Percentiles rank a stretch among this genome's conserved stretches.
phyloP scores from a whole-genome alignment of 2,113 vertebrate genomes.

The Grus americana region DNA sequence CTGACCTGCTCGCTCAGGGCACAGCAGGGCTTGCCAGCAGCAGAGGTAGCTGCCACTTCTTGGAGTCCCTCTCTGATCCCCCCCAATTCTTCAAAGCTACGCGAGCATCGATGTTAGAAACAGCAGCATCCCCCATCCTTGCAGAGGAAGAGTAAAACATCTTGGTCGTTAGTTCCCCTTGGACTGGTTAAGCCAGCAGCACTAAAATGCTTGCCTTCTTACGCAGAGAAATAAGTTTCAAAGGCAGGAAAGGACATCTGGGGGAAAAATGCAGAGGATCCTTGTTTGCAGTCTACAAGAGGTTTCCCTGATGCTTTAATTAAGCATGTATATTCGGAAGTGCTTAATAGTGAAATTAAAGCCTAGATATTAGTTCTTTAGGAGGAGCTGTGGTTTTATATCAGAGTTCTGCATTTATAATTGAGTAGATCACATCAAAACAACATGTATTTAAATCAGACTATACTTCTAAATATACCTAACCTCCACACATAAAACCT shows the following conservation, averaged over 20 bases:
- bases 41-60: background rate
- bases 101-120: background rate
- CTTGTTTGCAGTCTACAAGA: background rate
- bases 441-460: conserved; percentile 44
- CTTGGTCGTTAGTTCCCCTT: background rate
- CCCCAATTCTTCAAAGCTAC: background rate
- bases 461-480: conserved; percentile 41
- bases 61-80: background rate
- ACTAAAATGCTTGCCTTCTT: background rate
- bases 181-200: background rate
- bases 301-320: conserved; percentile 17
- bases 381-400: conserved; percentile 24
- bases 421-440: conserved; percentile 4
- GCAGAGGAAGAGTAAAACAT: background rate
- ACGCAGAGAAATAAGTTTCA: background rate
- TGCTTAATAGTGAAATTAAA: conserved; percentile 25
- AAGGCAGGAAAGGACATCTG: background rate
- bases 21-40: rapidly evolving
- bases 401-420: conserved; percentile 24
- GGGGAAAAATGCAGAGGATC: background rate
- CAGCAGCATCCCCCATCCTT: background rate
- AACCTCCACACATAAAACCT: conserved; percentile 12
- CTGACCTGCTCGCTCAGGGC: background rate
- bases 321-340: background rate
- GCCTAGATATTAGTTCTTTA: conserved; percentile 24